phyloP scores from a whole-genome alignment of 2,797 vertebrate genomes.

The Bradypodion ventrale region DNA sequence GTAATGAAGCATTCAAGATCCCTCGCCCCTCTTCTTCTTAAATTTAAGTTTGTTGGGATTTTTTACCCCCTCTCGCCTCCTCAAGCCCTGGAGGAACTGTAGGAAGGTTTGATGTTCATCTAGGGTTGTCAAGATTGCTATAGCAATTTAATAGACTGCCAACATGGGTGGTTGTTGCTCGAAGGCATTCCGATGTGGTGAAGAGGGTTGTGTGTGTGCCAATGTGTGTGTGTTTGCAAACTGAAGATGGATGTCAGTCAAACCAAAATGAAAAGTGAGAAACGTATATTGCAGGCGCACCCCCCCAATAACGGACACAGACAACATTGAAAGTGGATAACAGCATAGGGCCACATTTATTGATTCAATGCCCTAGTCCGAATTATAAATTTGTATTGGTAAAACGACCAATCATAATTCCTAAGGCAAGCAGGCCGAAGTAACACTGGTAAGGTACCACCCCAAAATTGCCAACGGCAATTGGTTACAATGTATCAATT shows the following conservation, averaged over 20 bases:
- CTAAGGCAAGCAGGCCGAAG: too few species aligned
- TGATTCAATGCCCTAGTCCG: too few species aligned
- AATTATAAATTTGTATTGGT: too few species aligned
- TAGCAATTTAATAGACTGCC: slow-evolving; percentile 66
- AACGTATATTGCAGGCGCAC: too few species aligned
- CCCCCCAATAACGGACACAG: too few species aligned
- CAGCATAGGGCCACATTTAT: too few species aligned
- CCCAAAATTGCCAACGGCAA: too few species aligned
- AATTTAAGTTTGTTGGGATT: slow-evolving; percentile 39
- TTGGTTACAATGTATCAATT: too few species aligned
- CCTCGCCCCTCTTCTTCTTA: not conserved
- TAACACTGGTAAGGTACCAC: too few species aligned
- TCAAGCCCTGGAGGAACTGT: slow-evolving; percentile 53
- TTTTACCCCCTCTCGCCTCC: not conserved
- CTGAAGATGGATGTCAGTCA: slow-evolving; percentile 44
- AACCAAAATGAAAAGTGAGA: slow-evolving; percentile 8
- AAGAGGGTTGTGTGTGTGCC: not conserved
- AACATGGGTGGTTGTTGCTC: slow-evolving; percentile 65
- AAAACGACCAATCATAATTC: too few species aligned
- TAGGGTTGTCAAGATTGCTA: slow-evolving; percentile 62
- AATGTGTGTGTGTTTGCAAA: slow-evolving; percentile 12
- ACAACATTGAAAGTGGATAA: too few species aligned
- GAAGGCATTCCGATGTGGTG: slow-evolving; percentile 63
- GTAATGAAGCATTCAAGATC: slow-evolving; percentile 30
- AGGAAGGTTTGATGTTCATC: slow-evolving; percentile 64